Conservation (phyloP, 2,888 invertebrate genomes). For the Lasioglossum calceatum region DNA sequence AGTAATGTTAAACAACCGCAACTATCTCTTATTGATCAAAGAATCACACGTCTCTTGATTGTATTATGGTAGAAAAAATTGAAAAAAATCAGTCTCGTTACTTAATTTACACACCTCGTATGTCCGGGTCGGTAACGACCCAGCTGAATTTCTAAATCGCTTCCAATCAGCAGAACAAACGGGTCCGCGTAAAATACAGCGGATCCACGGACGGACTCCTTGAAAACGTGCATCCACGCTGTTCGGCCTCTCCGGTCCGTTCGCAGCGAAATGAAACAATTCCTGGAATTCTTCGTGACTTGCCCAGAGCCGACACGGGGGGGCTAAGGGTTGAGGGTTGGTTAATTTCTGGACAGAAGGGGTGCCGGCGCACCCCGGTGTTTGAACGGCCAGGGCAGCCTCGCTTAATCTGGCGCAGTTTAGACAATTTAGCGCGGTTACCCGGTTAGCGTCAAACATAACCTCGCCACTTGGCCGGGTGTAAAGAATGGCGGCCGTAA, state of each 20-base stretch:
- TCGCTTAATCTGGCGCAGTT: conserved; percentile 80
- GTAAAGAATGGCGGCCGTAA: conserved; percentile 77
- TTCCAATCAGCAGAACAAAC: conserved; percentile 26
- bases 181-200: conserved; percentile 7
- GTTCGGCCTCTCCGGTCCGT: not conserved
- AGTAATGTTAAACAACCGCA: too few relatives aligned
- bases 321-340: conserved; percentile 67
- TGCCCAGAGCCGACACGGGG: not conserved
- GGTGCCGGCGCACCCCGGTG: conserved; percentile 12
- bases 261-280: conserved; percentile 73
- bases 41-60: too few relatives aligned
- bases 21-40: too few relatives aligned
- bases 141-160: not conserved
- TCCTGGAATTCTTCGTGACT: conserved; percentile 73
- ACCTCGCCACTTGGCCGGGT: conserved; percentile 75
- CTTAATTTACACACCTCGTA: too few relatives aligned
- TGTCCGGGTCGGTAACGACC: not conserved
- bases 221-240: conserved; percentile 20
- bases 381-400: conserved; percentile 59
- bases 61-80: too few relatives aligned
- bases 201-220: conserved; percentile 29
- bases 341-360: conserved; percentile 76
- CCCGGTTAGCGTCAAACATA: conserved; percentile 81
- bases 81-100: too few relatives aligned
- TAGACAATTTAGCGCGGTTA: conserved; percentile 80